phyloP scores from a whole-genome alignment of 2,888 invertebrate species.

The Sminthurides aquaticus region DNA sequence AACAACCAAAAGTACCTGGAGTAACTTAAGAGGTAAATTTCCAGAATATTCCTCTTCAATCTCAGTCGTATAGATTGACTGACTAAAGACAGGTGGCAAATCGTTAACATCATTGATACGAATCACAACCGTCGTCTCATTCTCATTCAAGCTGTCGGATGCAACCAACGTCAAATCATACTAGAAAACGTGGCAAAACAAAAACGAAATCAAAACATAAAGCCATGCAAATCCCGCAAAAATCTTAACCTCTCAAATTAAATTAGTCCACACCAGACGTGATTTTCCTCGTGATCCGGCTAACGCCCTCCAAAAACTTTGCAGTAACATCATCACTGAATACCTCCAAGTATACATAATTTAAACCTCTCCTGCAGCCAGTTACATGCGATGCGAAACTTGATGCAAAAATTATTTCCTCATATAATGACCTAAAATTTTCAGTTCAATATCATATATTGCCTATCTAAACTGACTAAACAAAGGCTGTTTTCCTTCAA shows the following conservation, averaged over 20 bases:
- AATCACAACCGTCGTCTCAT: conserved; percentile 72
- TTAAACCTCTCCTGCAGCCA: too few relatives aligned
- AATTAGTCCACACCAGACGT: neutral
- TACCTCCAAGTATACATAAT: too few relatives aligned
- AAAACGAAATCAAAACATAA: conserved; percentile 33
- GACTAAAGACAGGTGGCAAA: conserved; percentile 72
- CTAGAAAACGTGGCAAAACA: conserved; percentile 51
- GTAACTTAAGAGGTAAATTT: conserved; percentile 48
- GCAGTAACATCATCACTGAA: too few relatives aligned
- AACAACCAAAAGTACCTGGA: conserved; percentile 43
- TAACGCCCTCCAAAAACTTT: too few relatives aligned
- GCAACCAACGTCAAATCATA: conserved; percentile 82
- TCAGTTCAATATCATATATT: too few relatives aligned
- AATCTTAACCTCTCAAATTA: neutral
- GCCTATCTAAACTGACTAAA: too few relatives aligned
- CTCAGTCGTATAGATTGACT: conserved; percentile 62
- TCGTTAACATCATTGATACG: conserved; percentile 81
- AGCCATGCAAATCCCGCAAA: conserved; percentile 43
- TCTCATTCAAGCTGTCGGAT: conserved; percentile 83
- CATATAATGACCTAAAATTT: neutral
- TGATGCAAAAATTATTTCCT: neutral
- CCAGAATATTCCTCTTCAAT: conserved; percentile 68
- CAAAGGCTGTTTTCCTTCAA: too few relatives aligned
- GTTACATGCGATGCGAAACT: too few relatives aligned
- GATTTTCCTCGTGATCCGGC: too few relatives aligned